Base-by-base conservation (phyloP, 2,888 invertebrate genomes). In the Spilosoma lubricipeda region DNA sequence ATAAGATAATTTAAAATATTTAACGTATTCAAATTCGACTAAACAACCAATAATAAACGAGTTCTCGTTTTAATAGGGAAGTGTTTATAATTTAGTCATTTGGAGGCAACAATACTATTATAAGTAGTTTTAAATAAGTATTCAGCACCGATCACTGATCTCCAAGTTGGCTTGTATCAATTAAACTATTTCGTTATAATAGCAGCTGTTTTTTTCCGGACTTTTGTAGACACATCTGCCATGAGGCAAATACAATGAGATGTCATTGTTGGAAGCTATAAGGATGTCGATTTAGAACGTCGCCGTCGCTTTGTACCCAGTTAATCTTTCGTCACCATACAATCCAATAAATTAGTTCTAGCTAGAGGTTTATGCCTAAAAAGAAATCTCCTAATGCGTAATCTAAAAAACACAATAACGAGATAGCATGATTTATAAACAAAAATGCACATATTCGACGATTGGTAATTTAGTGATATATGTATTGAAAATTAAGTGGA, bases 311-410 rank as follows among this genome's bases (percentile, higher is more conserved):
- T 45, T 27, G 27, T 13, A 45, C 42, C 42, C n/a, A n/a, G 45
- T 67, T 67, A 30, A 45, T 67, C 30, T 67, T 67, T 67, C 67
- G 20, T 20, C 27, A 13, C 48, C 23, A 1, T 33, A 33, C 20
- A 52, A 48, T 30, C 48, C 48, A 67, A 45, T 67, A 30, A 67
- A 67, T 67, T 67, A 45, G 20, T 20, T 42, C 39, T 66, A 45
- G 39, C 18, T 45, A 48, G 48, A 20, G 48, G 7, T 3, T 52
- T 18, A 20, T 5, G 18, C 20, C 5, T 48, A 0, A 52, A 52
- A 52, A 7, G 8, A 52, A 23, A 52, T 52, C 20, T 27, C 66
- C 15, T 18, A 27, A n/a, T 27, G 66, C 13, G 42, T 27, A 42
- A 39, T 39, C 39, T 42, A 42, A 39, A 67, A n/a, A 3, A 13